Base-by-base conservation (phyloP, 2,888 invertebrate genomes). In the Erebia ligea region DNA sequence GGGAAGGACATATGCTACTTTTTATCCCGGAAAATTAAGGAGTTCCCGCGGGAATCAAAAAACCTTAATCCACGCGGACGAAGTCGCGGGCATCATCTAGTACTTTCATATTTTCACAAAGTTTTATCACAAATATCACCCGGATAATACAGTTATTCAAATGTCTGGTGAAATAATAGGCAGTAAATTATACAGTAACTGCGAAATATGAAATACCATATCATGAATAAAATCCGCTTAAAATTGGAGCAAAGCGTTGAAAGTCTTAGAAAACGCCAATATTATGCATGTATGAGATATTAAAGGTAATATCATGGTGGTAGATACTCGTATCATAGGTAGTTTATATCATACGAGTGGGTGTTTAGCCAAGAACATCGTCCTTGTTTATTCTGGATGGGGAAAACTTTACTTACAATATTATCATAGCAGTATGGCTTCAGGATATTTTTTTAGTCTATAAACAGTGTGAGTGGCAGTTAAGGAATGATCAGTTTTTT, bases 271-370 rank as follows among this genome's bases (percentile, higher is more conserved):
- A 56, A 72, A 70, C 61, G 70, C 58, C 40, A 34, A 68, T 70
- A 72, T 72, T 72, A 72, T 72, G 69, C 67, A 72, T 70, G 70
- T 59, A 72, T 72, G 72, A 72, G 72, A 70, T 65, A 17, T 54
- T 63, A 63, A 54, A 52, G 34, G 34, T 34, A 34, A 48, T 56
- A 67, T 52, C 10, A 19, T 19, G 13, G 3, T 57, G 25, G 21
- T 25, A n/a, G n/a, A n/a, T n/a, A n/a, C n/a, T n/a, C n/a, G n/a
- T n/a, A 57, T 25, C 4, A n/a, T 15, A 50, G 11, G 64, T 57
- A 11, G 15, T 34, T 34, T 34, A 34, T 34, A 34, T 5, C 34
- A 34, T 34, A 21, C 21, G 25, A 48, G 62, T 62, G 15, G 15
- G 48, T 48, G 62, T 21, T 21, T 34, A 58, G 42, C 48, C 21